phyloP scores from a whole-genome alignment of 2,113 vertebrate species.

The Lutjanus erythropterus region DNA sequence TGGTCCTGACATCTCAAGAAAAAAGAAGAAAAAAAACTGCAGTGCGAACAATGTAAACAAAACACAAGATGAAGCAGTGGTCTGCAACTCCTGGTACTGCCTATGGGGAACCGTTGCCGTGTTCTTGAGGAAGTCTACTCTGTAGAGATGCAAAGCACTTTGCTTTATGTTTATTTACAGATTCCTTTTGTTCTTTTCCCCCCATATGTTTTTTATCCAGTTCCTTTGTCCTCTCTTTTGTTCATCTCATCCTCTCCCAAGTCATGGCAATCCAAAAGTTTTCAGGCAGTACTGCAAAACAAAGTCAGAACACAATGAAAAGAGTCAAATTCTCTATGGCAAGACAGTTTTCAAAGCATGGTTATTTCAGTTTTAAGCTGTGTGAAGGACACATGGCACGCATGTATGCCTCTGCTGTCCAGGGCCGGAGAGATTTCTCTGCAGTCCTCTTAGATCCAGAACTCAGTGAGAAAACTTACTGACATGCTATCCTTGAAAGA shows the following conservation, averaged over 20 bases:
- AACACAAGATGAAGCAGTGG: conserved; percentile 5
- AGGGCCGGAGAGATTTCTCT: conserved; percentile 44
- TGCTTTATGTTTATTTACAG: conserved; percentile 38
- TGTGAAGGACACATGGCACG: conserved; percentile 59
- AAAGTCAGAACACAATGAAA: conserved; percentile 25
- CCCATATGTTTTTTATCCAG: conserved; percentile 28
- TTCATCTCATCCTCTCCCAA: conserved; percentile 32
- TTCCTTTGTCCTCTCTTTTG: conserved; percentile 31
- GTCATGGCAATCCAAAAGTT: conserved; percentile 36
- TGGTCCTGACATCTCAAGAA: background rate
- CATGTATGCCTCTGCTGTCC: conserved; percentile 23
- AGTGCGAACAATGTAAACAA: conserved; percentile 19
- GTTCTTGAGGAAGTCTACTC: conserved; percentile 25
- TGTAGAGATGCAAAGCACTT: conserved; percentile 16
- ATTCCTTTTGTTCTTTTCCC: background rate
- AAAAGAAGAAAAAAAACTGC: background rate
- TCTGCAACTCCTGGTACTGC: background rate
- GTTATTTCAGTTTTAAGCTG: conserved; percentile 35
- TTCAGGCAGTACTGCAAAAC: conserved; percentile 27
- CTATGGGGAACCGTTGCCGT: background rate
- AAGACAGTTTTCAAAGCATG: conserved; percentile 45
- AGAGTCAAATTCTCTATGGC: conserved; percentile 42
- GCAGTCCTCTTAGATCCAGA: conserved; percentile 34
- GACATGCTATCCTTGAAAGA: conserved; percentile 61
- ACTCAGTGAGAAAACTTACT: conserved; percentile 42